Base-by-base conservation (phyloP, 2,888 invertebrate species). In the Amphipyra tragopoginis region DNA sequence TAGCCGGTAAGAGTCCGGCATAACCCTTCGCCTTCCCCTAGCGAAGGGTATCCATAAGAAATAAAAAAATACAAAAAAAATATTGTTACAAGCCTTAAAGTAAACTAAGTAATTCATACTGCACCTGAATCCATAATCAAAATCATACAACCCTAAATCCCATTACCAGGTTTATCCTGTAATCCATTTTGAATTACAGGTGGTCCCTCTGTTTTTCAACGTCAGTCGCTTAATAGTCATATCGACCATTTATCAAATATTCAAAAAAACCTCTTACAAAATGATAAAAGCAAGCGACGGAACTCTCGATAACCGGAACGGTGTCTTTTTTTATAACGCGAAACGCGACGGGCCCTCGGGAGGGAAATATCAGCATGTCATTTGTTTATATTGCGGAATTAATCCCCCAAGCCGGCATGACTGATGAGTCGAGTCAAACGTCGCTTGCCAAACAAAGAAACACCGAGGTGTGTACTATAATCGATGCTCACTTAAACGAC, bases 401-500 rank as follows among this genome's bases (percentile, higher is more conserved):
- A 91, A 91, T 91, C 89, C 89, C 86, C 82, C 73, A 81, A 84
- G 83, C 74, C 74, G 64, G 65, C 81, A 86, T 90, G 90, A 90
- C 86, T 86, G 90, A 90, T 91, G 90, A 86, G 78, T 76, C 81
- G 80, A 92, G 91, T 89, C 92, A 91, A 89, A 88, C 86, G 84
- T 86, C 85, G 86, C 89, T 85, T 84, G 83, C 85, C 88, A 90
- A 91, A 92, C 90, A 93, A 93, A 93, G 91, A 92, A 92, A 92
- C 89, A 89, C 80, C 86, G 86, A 91, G 90, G 90, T 90, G 90
- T 92, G 86, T 90, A 86, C 88, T 90, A 90, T 93, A 93, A 93
- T 93, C 93, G 92, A 94, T 93, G 92, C 88, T 91, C 92, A 90
- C 90, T 93, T 92, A 91, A 93, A 92, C 92, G 93, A 93, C 93